Conservation (phyloP, 2,113 vertebrate genomes). For the Lycocorax pyrrhopterus region DNA sequence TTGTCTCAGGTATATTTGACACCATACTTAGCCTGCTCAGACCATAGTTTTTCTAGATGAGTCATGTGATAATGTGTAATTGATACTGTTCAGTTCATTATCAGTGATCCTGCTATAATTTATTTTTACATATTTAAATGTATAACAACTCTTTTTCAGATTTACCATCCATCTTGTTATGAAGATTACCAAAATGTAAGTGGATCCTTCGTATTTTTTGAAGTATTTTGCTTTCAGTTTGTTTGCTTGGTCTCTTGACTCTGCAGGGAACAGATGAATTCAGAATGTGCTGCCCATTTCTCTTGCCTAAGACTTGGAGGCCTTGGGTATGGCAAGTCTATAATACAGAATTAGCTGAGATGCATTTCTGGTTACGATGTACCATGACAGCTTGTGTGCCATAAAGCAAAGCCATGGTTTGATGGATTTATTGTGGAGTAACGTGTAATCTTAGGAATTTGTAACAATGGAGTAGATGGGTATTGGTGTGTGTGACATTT, state of each 20-base stretch:
- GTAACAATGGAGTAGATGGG: background rate
- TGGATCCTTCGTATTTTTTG: background rate
- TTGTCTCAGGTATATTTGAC: background rate
- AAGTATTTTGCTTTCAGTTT: background rate
- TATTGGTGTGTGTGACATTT: background rate
- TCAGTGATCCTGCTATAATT: background rate
- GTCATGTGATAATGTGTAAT: background rate
- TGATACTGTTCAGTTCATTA: background rate
- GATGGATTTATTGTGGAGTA: background rate
- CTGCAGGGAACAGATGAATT: background rate
- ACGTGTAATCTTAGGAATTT: background rate
- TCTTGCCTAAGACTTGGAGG: background rate
- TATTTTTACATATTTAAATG: background rate
- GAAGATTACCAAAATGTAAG: conserved; percentile 99
- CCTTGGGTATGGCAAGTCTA: background rate
- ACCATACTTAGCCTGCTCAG: background rate
- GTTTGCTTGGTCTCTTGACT: background rate
- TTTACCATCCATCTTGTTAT: conserved; percentile 96
- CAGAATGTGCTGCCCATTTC: background rate
- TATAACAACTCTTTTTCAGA: conserved; percentile 71
- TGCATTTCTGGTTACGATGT: background rate
- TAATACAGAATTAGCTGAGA: background rate
- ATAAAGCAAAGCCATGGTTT: background rate
- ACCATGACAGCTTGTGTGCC: background rate
- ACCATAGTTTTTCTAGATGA: background rate